phyloP scores from a whole-genome alignment of 1,140 invertebrate species.

The Vollenhovia emeryi region DNA sequence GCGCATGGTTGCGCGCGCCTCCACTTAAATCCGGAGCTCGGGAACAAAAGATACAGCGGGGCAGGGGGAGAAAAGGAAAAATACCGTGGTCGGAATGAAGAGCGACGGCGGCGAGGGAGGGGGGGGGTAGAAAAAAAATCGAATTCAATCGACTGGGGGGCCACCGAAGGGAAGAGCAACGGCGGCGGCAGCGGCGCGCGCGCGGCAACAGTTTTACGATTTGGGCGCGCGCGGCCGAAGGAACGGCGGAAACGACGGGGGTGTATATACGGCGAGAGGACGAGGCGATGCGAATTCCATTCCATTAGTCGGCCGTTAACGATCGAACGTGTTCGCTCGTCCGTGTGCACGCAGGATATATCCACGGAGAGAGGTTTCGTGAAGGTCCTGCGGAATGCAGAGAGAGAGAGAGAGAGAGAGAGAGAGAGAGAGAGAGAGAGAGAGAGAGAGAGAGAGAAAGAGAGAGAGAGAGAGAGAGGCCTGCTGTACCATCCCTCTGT shows the following conservation, averaged over 20 bases:
- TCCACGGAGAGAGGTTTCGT: conserved; percentile 33
- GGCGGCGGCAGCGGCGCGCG: neutral
- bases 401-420: too few species aligned
- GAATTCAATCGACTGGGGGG: conserved; percentile 60
- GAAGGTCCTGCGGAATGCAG: conserved; percentile 53
- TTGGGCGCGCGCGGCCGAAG: conserved; percentile 1
- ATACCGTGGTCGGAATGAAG: neutral
- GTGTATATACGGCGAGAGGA: conserved; percentile 13
- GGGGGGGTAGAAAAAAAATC: conserved; percentile 16
- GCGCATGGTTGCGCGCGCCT: neutral
- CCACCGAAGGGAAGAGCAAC: conserved; percentile 50
- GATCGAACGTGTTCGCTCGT: conserved; percentile 69
- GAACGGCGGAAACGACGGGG: neutral
- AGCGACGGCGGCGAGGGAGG: neutral
- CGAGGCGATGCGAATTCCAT: conserved; percentile 69
- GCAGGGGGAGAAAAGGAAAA: neutral
- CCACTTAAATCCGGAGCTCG: conserved; percentile 4
- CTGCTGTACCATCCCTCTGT: neutral
- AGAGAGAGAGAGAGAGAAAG: too few species aligned
- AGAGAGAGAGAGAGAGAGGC: conserved; percentile 28
- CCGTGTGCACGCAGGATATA: conserved; percentile 66
- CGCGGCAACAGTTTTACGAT: conserved; percentile 67
- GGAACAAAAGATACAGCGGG: neutral
- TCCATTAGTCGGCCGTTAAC: conserved; percentile 74
- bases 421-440: too few species aligned